A percentile compares a stretch with the other conserved stretches of the same genome.
Conservation (phyloP, 2,797 vertebrate species). For the Serranus cabrilla region DNA sequence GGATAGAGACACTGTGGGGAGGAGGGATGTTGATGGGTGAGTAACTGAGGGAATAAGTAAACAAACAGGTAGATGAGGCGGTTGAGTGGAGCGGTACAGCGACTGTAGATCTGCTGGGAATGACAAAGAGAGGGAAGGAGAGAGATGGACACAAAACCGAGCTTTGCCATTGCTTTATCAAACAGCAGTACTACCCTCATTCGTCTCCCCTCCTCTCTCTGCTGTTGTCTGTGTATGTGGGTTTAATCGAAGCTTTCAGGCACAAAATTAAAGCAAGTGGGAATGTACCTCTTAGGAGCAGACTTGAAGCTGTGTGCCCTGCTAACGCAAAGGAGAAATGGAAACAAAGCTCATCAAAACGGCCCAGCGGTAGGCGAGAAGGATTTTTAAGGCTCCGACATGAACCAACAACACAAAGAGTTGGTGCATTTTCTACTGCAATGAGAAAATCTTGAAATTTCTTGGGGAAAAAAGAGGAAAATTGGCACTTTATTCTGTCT, state of each 20-base stretch:
- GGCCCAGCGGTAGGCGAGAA: constrained; percentile 8
- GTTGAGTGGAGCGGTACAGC: constrained; percentile 66
- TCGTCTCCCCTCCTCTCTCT: constrained; percentile 15
- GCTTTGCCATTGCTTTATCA: constrained; percentile 39
- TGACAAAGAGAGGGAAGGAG: constrained; percentile 42
- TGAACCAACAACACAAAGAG: constrained; percentile 2
- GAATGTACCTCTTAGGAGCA: constrained; percentile 61
- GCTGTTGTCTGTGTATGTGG: constrained; percentile 47
- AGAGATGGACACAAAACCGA: constrained; percentile 51
- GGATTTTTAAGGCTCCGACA: constrained; percentile 7
- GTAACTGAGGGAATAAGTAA: constrained; percentile 72
- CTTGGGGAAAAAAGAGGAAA: not conserved
- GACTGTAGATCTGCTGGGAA: constrained; percentile 64
- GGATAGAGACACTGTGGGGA: constrained; percentile 21
- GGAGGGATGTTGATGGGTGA: constrained; percentile 64
- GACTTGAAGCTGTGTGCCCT: constrained; percentile 27
- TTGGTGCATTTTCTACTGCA: not conserved
- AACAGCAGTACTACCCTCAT: constrained; percentile 35
- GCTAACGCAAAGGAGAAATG: constrained; percentile 41
- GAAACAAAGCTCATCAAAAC: constrained; percentile 61
- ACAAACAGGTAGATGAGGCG: constrained; percentile 75
- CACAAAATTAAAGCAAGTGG: constrained; percentile 61
- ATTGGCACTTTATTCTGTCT: not conserved
- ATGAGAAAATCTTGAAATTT: not conserved
- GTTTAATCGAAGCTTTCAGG: constrained; percentile 71